phyloP scores from a whole-genome alignment of 2,888 invertebrate species.

The Phrixothrix hirtus region DNA sequence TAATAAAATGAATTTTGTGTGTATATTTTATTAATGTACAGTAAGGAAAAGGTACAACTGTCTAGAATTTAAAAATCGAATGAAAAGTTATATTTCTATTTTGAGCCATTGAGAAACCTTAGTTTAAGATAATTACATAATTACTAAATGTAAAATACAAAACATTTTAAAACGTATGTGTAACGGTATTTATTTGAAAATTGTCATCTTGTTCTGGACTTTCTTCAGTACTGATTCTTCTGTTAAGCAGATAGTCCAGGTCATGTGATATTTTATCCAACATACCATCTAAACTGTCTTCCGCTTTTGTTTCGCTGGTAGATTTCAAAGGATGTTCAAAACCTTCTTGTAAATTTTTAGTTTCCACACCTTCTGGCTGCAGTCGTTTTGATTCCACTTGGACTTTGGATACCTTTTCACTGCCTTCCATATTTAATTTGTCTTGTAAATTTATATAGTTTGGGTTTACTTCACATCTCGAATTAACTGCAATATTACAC shows the following conservation, averaged over 20 bases:
- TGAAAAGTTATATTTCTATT: too few species aligned
- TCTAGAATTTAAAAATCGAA: too few species aligned
- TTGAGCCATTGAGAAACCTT: too few species aligned
- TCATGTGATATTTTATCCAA: constrained; percentile 81
- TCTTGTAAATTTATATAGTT: constrained; percentile 13
- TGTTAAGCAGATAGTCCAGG: constrained; percentile 76
- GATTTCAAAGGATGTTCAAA: not conserved
- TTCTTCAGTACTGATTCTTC: constrained; percentile 9
- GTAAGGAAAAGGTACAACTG: too few species aligned
- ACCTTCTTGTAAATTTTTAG: constrained; percentile 28
- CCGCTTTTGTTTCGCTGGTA: constrained; percentile 1
- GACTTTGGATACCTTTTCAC: constrained; percentile 8
- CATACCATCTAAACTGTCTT: constrained; percentile 63
- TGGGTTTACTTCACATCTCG: constrained; percentile 31
- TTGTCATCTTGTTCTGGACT: constrained; percentile 4
- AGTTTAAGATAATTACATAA: too few species aligned
- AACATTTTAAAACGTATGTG: not conserved
- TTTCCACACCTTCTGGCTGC: constrained; percentile 51
- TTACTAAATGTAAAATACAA: too few species aligned
- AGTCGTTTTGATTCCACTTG: constrained; percentile 39
- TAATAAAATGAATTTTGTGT: too few species aligned
- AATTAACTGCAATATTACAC: constrained; percentile 47
- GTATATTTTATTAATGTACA: too few species aligned
- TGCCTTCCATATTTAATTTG: constrained; percentile 9
- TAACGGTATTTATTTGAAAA: constrained; percentile 1